phyloP scores from a whole-genome alignment of 37 sponge, comb jelly and placozoan species.

The Spongilla lacustris region DNA sequence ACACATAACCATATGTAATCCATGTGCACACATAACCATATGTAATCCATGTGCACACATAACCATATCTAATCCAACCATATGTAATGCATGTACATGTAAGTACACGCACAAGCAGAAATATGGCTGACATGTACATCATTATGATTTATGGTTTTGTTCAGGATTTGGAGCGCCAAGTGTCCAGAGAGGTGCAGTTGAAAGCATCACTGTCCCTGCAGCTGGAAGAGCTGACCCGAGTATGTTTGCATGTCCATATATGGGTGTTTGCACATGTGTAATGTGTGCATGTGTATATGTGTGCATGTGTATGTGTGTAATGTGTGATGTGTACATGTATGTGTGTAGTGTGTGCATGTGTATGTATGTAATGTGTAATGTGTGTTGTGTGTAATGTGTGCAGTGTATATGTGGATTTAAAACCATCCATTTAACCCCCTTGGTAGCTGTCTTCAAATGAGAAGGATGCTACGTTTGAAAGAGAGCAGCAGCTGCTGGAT shows the following conservation, averaged over 20 bases:
- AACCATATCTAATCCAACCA: background rate
- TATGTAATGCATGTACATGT: background rate
- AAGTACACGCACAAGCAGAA: background rate
- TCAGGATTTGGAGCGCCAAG: conserved; percentile 36
- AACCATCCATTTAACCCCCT: background rate
- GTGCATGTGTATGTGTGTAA: background rate
- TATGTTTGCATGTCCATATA: background rate
- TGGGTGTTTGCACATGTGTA: background rate
- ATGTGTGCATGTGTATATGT: background rate
- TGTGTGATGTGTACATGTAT: background rate
- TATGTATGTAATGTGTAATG: background rate
- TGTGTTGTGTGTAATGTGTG: background rate
- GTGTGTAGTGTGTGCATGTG: conserved; percentile 9
- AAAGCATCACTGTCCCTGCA: conserved; percentile 36
- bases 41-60: background rate
- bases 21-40: background rate
- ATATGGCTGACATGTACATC: background rate
- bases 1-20: too few relatives aligned
- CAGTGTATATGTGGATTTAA: background rate
- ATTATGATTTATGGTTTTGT: background rate
- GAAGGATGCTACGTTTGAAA: conserved; percentile 20
- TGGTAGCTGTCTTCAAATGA: conserved; percentile 35
- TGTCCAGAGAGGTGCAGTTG: conserved; percentile 14
- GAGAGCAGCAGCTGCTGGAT: conserved; percentile 50
- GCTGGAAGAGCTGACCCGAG: conserved; percentile 35